Percentiles rank a stretch among this genome's conserved stretches.
Evolutionary conservation across 2,888 invertebrate species (phyloP).

Genomic region (Noctua fimbriata): DNA sequence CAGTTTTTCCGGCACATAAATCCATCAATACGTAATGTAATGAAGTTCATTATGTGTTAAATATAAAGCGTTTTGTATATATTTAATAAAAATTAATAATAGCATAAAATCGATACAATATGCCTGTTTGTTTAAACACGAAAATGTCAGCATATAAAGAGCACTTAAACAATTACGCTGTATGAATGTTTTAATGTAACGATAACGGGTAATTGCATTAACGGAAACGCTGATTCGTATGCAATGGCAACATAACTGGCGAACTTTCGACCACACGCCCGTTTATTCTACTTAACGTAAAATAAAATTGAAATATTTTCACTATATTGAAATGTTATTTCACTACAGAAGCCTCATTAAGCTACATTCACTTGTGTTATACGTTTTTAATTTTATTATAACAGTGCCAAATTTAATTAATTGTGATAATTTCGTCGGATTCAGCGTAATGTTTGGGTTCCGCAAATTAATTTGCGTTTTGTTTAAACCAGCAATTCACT

Average conservation of each 20-base stretch:
- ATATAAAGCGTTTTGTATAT: not conserved
- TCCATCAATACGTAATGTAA: not conserved
- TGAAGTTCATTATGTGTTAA: not conserved
- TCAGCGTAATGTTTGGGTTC: constrained; percentile 60
- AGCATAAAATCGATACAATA: constrained; percentile 1
- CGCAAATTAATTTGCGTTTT: constrained; percentile 67
- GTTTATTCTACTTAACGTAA: constrained; percentile 72
- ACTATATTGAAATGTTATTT: constrained; percentile 64
- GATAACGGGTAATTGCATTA: constrained; percentile 66
- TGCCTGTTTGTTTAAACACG: constrained; percentile 12
- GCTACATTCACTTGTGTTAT: constrained; percentile 64
- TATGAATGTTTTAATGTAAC: constrained; percentile 61
- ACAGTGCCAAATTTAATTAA: constrained; percentile 65
- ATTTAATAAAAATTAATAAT: not conserved
- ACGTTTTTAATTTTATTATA: constrained; percentile 67
- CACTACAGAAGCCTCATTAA: constrained; percentile 65
- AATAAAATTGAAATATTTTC: constrained; percentile 69
- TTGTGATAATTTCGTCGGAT: constrained; percentile 63
- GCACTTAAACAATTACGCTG: constrained; percentile 59
- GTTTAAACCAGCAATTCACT: constrained; percentile 62
- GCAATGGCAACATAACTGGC: constrained; percentile 68
- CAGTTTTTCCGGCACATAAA: not conserved
- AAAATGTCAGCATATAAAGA: constrained; percentile 35
- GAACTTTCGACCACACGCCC: constrained; percentile 72
- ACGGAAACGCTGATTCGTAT: constrained; percentile 71